A percentile compares a stretch with the other conserved stretches of the same genome.
These are phyloP conservation scores for Gallinago undulata DNA, from an alignment of 2,113 vertebrate genomes.

Conservation along the genomic window DNA sequence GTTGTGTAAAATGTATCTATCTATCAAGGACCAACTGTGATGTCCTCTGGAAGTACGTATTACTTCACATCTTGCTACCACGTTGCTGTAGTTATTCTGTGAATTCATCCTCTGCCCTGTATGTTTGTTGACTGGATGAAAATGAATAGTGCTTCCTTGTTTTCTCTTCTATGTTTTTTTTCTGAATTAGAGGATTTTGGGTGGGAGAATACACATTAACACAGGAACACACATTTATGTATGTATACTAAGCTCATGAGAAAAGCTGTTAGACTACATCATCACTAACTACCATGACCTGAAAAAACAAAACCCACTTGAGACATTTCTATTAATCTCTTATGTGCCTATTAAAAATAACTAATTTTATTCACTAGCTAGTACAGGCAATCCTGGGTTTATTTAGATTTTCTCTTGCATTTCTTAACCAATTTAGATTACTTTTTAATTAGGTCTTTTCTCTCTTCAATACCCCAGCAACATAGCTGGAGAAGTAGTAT, in stretches of 20 bases:
- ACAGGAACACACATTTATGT: background rate
- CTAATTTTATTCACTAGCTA: constrained; percentile 52
- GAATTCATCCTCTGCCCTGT: accelerated
- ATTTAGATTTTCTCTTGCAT: constrained; percentile 69
- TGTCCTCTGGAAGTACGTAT: background rate
- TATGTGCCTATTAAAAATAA: constrained; percentile 41
- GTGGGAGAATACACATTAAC: background rate
- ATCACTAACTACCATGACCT: background rate
- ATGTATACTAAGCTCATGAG: background rate
- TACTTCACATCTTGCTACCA: background rate
- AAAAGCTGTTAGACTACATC: background rate
- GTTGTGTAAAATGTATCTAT: background rate
- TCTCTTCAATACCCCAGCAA: constrained; percentile 60
- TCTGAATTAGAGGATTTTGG: background rate
- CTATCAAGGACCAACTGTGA: background rate
- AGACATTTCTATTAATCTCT: constrained; percentile 57
- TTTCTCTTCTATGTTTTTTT: background rate
- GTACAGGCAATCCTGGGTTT: constrained; percentile 52
- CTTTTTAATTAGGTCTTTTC: constrained; percentile 70
- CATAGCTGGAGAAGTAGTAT: constrained; percentile 60
- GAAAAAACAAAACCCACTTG: constrained; percentile 8
- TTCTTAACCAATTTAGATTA: constrained; percentile 66
- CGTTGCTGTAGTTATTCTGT: background rate
- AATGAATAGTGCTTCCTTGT: background rate
- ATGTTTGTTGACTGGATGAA: background rate